Evolutionary conservation across 2,797 vertebrate genomes (phyloP).

Genomic region (Liparis tanakae): DNA sequence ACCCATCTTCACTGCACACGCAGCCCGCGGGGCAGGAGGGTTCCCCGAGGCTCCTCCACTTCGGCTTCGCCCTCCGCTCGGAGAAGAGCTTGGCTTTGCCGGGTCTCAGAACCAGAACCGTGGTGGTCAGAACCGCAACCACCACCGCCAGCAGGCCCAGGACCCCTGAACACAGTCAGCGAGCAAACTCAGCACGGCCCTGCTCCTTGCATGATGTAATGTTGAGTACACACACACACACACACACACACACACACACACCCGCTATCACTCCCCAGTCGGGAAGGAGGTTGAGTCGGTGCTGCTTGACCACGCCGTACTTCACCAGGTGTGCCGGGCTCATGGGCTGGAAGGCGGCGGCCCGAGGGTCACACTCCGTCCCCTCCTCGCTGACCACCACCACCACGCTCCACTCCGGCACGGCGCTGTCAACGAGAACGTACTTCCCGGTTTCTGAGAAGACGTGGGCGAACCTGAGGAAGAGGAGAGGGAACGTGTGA

Average conservation of each 20-base stretch:
- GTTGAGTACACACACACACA: not conserved
- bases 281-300: slow-evolving; percentile 85
- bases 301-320: slow-evolving; percentile 82
- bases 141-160: slow-evolving; percentile 84
- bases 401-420: slow-evolving; percentile 83
- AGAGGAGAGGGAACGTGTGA: not conserved
- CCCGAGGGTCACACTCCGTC: slow-evolving; percentile 78
- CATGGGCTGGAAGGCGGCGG: slow-evolving; percentile 86
- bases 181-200: not conserved
- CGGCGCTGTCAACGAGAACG: slow-evolving; percentile 86
- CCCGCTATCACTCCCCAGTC: slow-evolving; percentile 89
- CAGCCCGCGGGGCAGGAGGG: slow-evolving; percentile 80
- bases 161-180: slow-evolving; percentile 75
- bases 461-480: slow-evolving; percentile 90
- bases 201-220: slow-evolving; percentile 4
- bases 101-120: slow-evolving; percentile 85
- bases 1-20: slow-evolving; percentile 84
- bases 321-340: slow-evolving; percentile 88
- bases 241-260: slow-evolving; percentile 44
- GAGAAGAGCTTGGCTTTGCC: slow-evolving; percentile 72
- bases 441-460: slow-evolving; percentile 91
- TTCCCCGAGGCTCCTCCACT: slow-evolving; percentile 90
- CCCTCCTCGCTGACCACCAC: slow-evolving; percentile 86
- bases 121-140: slow-evolving; percentile 79
- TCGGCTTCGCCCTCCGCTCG: slow-evolving; percentile 83